Percentiles rank a stretch among this genome's conserved stretches.
phyloP scores from a whole-genome alignment of 2,113 vertebrate genomes.

The Rattus rattus region DNA sequence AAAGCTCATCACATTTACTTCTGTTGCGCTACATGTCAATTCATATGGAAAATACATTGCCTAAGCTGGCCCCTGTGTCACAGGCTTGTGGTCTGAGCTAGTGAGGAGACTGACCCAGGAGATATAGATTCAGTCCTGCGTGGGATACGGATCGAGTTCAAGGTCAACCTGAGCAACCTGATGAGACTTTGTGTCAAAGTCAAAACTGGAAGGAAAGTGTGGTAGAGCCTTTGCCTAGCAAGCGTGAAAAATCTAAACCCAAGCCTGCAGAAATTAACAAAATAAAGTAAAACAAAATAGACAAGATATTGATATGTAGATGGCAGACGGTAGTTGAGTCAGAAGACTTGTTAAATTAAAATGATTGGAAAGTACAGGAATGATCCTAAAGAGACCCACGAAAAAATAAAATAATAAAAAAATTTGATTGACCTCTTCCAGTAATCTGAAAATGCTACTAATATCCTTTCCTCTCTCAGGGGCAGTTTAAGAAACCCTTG shows the following conservation, averaged over 20 bases:
- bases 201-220: background rate
- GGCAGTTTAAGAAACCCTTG: background rate
- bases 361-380: background rate
- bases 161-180: background rate
- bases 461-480: background rate
- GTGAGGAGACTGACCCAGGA: background rate
- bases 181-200: background rate
- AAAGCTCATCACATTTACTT: no score
- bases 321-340: background rate
- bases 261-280: background rate
- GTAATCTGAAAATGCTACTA: background rate
- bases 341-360: background rate
- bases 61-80: background rate
- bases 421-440: background rate
- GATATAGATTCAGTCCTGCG: background rate
- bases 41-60: background rate
- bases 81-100: background rate
- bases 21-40: no score
- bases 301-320: background rate
- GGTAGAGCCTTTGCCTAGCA: background rate
- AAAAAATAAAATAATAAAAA: background rate
- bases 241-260: background rate
- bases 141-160: background rate
- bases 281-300: background rate
- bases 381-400: background rate